phyloP scores from a whole-genome alignment of 2,888 invertebrate genomes.

The Apodemia mormo region DNA sequence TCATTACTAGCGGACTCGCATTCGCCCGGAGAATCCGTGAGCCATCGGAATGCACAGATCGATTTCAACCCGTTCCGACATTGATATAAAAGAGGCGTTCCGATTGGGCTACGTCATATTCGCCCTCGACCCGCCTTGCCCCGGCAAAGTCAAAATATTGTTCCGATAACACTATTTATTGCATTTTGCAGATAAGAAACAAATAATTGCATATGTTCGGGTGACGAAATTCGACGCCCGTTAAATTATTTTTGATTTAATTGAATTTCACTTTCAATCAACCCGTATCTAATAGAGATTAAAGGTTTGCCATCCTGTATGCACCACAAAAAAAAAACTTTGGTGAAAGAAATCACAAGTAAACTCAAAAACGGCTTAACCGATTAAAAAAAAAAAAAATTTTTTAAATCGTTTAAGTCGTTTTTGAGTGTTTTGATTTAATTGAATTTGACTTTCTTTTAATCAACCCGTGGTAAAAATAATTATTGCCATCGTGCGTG shows the following conservation, averaged over 20 bases:
- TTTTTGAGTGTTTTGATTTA: too few species aligned
- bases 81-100: slow-evolving; percentile 30
- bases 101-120: slow-evolving; percentile 80
- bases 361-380: too few species aligned
- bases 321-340: too few species aligned
- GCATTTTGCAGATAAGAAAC: background rate
- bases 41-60: slow-evolving; percentile 76
- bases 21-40: slow-evolving; percentile 71
- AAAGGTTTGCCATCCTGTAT: too few species aligned
- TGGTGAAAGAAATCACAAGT: too few species aligned
- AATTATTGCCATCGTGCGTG: too few species aligned
- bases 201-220: background rate
- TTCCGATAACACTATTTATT: slow-evolving; percentile 24
- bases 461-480: too few species aligned
- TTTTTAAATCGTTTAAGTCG: too few species aligned
- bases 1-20: slow-evolving; percentile 70
- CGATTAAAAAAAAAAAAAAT: too few species aligned
- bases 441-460: too few species aligned
- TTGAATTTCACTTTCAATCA: too few species aligned
- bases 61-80: slow-evolving; percentile 73
- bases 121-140: slow-evolving; percentile 54
- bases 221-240: background rate
- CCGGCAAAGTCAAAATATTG: slow-evolving; percentile 31
- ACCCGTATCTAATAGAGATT: too few species aligned
- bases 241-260: background rate